A percentile compares a stretch with the other conserved stretches of the same genome.
Evolutionary conservation across 2,113 vertebrate species (phyloP).

Genomic region (Neopipo cinnamomea): DNA sequence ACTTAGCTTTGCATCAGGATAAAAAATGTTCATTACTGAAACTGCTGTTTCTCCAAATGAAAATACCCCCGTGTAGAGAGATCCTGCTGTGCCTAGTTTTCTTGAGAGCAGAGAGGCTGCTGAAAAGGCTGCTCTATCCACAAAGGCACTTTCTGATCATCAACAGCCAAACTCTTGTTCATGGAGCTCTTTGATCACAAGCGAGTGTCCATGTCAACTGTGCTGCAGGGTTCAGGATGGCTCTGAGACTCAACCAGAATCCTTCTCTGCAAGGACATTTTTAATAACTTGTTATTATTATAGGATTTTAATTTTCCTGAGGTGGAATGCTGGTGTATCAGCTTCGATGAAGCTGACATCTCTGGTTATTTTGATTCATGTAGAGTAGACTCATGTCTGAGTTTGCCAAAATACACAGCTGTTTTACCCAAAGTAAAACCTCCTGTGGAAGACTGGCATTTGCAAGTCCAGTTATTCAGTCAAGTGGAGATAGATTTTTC

Average conservation of each 20-base stretch:
- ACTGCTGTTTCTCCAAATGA: constrained; percentile 14
- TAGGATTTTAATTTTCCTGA: neutral
- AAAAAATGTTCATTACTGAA: constrained; percentile 20
- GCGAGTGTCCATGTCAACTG: neutral
- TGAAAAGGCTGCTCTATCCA: neutral
- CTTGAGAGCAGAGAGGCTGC: neutral
- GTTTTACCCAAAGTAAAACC: neutral
- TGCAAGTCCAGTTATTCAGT: neutral
- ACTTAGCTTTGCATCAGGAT: neutral
- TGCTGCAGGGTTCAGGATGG: neutral
- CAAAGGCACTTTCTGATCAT: neutral
- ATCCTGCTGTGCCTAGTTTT: neutral
- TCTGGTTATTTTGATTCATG: neutral
- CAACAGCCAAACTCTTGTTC: neutral
- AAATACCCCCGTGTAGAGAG: neutral
- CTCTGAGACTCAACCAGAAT: neutral
- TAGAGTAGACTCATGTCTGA: neutral
- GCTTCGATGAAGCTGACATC: neutral
- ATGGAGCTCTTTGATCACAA: neutral
- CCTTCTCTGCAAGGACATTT: neutral
- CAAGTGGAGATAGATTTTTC: neutral
- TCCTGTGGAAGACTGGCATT: neutral
- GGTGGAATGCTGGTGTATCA: neutral
- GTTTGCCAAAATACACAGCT: constrained; percentile 22
- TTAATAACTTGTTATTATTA: neutral